Base-by-base conservation (phyloP, 2,113 vertebrate species). In the Helogale parvula region DNA sequence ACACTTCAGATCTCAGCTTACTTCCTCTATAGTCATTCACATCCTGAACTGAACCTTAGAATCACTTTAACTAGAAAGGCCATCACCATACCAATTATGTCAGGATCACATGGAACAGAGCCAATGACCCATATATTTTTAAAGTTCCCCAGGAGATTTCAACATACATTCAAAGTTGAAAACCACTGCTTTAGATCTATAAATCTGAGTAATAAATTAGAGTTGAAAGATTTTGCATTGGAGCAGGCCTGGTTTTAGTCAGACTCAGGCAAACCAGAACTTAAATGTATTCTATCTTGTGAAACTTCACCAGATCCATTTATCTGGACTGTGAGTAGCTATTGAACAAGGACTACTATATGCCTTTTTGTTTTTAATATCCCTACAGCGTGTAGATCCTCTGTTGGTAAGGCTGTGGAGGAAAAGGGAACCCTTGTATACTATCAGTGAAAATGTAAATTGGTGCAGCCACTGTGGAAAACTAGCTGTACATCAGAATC, bases 41-140 rank as follows among this genome's bases (percentile, higher is more conserved):
- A 88, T 72, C 2, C 9, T 41, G 35, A 1, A 38, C 13, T 76
- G 33, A 93, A 77, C 2, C 14, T 35, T 52, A 38, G 9, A 69
- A 85, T 81, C 77, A 90, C 15, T 95, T 81, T 71, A 90, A 69
- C 12, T 95, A 3, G 35, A 85, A 96, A 82, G 19, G 33, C 29
- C 21, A 25, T 50, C 15, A 23, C 7, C 31, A 89, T 5, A 81
- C 41, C 41, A 91, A 41, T 65, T 38, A 69, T 6, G 31, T 45
- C 50, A 88, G n/a, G 3, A 80, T 69, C 17, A 47, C 21, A 10
- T 52, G 16, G 38, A 23, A 41, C 68, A 96, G 84, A 25, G 9
- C 3, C 29, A 89, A 76, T 1, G 2, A n/a, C 54, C 11, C 12
- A 29, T 69, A 31, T 81, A 23, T 60, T 79, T 63, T 76, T 77